Percentiles rank a stretch among this genome's conserved stretches.
Conservation (phyloP, 2,113 vertebrate species). For the Isurus oxyrinchus region DNA sequence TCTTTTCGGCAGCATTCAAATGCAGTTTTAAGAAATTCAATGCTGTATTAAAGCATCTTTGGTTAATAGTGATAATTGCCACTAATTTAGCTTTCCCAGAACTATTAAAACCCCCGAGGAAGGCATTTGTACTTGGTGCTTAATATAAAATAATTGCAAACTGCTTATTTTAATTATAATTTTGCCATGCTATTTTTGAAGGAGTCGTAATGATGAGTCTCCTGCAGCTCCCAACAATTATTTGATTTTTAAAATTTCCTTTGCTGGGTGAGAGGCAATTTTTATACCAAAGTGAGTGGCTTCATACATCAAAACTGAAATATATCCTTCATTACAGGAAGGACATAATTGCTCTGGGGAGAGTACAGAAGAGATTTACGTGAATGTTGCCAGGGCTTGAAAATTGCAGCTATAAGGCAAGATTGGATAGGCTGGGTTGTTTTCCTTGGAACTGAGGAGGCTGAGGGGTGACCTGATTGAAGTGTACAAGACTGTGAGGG, state of each 20-base stretch:
- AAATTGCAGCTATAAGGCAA: too few species aligned
- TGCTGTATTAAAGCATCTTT: neutral
- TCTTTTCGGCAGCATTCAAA: neutral
- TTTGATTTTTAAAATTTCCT: neutral
- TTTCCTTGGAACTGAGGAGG: too few species aligned
- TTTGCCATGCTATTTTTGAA: neutral
- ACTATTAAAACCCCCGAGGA: neutral
- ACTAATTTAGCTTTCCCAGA: neutral
- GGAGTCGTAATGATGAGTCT: neutral
- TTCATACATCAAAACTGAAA: neutral
- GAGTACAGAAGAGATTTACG: too few species aligned
- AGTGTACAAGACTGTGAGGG: too few species aligned
- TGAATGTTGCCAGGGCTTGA: too few species aligned
- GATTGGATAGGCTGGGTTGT: too few species aligned
- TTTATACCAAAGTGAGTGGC: neutral
- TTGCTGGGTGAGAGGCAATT: too few species aligned
- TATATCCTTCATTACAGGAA: neutral
- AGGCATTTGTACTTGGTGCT: neutral
- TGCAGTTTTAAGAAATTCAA: neutral
- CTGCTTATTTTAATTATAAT: neutral
- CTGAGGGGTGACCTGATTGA: too few species aligned
- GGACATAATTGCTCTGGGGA: too few species aligned
- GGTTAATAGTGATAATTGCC: neutral
- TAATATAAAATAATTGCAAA: neutral
- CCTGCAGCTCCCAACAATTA: neutral